Base-by-base conservation (phyloP, 2,888 invertebrate genomes). In the Drosophila prolongata region DNA sequence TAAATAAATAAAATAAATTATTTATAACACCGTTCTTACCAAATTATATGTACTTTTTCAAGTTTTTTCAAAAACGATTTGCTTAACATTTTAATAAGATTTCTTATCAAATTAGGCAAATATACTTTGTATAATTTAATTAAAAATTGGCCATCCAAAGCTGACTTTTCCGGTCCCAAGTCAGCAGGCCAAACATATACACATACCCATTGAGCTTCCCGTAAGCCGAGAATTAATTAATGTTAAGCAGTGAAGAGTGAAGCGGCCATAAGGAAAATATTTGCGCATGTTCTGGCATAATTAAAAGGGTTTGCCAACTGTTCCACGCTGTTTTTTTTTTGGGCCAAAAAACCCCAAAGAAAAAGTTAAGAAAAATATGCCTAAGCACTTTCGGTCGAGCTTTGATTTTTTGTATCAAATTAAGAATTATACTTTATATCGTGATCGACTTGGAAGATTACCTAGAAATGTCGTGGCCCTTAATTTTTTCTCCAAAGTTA, bases 261-360 rank as follows among this genome's bases (percentile, higher is more conserved):
- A 78, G 74, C 81, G 76, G 79, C 80, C 80, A 78, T 67, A 79
- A 88, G 72, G 74, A 66, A 87, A 89, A 84, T 80, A 89, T 87
- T 89, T 84, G 79, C 66, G 79, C 84, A 77, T 85, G 84, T 80
- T 89, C 58, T 49, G 73, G 84, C 89, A 89, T 85, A 85, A 84
- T 84, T 87, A 84, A 80, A 85, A 77, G 84, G 79, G 77, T 56
- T 66, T 49, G 34, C 35, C 55, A 47, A 67, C 46, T 55, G 46
- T 55, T 75, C 64, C 58, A 54, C 56, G 37, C 65, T 61, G 35
- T 37, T 19, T 47, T 68, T 58, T 58, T 68, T 52, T 52, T 11
- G 9, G 38, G n/a, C 6, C 57, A n/a, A 10, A 11, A 40, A 24
- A 13, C 46, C 46, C 46, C 35, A 30, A 56, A 72, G 38, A 27